Conservation (phyloP, 2,113 vertebrate genomes). For the Regulus satrapa region DNA sequence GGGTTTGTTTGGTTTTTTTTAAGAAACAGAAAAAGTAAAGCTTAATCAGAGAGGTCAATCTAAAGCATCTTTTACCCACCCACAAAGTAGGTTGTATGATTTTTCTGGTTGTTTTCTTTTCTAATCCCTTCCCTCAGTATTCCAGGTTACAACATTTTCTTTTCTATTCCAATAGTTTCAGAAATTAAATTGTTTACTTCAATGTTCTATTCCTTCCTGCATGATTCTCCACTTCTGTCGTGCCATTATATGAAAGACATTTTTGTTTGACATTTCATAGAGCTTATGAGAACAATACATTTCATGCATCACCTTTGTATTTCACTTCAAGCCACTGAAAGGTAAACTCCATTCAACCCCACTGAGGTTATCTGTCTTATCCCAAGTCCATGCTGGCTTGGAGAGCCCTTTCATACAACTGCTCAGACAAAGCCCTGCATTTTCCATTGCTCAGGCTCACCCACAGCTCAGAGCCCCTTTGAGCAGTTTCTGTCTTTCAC, state of each 20-base stretch:
- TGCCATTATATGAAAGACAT: not conserved
- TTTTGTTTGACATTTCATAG: not conserved
- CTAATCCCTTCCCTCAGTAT: not conserved
- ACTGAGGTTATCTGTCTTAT: not conserved
- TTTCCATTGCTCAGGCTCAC: not conserved
- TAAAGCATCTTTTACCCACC: not conserved
- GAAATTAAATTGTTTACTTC: not conserved
- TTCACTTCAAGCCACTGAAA: constrained; percentile 13
- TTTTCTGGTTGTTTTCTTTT: not conserved
- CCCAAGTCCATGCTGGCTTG: not conserved
- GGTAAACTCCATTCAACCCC: not conserved
- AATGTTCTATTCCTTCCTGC: not conserved
- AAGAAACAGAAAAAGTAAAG: not conserved
- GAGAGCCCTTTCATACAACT: not conserved
- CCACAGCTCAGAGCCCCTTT: not conserved
- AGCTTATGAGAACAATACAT: constrained; percentile 1
- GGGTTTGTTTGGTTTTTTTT: not conserved
- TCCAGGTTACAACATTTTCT: not conserved
- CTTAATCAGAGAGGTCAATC: not conserved
- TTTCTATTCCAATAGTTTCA: not conserved
- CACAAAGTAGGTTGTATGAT: not conserved
- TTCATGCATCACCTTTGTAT: constrained; percentile 10
- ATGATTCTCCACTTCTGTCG: not conserved
- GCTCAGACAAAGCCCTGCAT: not conserved
- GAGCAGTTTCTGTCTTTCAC: not conserved